Evolutionary conservation across 2,113 vertebrate genomes (phyloP).

Genomic region (Chaetura pelagica): DNA sequence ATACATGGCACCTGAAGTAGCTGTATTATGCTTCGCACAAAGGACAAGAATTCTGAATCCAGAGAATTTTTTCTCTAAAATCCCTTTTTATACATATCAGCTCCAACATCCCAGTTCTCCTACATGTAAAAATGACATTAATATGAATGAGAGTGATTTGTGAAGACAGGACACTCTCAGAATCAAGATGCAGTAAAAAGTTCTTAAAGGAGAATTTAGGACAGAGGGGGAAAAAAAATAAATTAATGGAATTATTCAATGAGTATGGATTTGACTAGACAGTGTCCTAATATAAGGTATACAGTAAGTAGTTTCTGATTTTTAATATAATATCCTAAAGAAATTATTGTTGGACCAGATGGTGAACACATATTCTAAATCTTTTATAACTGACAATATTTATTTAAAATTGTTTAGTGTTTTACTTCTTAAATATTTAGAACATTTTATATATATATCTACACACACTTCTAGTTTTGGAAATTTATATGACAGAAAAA

Average conservation of each 20-base stretch:
- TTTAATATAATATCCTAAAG: not conserved
- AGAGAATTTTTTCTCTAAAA: not conserved
- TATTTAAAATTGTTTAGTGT: not conserved
- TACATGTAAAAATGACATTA: not conserved
- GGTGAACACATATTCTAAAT: not conserved
- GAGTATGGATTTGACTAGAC: not conserved
- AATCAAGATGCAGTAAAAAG: not conserved
- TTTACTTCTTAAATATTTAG: not conserved
- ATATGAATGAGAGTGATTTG: not conserved
- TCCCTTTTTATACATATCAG: not conserved
- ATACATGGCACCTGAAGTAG: accelerated
- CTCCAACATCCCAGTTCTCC: not conserved
- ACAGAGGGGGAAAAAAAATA: not conserved
- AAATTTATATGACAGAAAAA: not conserved
- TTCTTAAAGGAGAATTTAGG: not conserved
- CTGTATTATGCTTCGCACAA: not conserved
- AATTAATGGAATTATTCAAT: not conserved
- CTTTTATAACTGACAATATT: not conserved
- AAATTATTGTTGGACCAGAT: not conserved
- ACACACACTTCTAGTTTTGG: not conserved
- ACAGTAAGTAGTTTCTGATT: not conserved
- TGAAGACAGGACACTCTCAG: not conserved
- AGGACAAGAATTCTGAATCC: not conserved
- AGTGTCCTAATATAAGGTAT: not conserved
- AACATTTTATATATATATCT: not conserved